Percentiles rank a stretch among this genome's conserved stretches.
Evolutionary conservation across 2,888 invertebrate genomes (phyloP).

Genomic region (Cheilosia scutellata): DNA sequence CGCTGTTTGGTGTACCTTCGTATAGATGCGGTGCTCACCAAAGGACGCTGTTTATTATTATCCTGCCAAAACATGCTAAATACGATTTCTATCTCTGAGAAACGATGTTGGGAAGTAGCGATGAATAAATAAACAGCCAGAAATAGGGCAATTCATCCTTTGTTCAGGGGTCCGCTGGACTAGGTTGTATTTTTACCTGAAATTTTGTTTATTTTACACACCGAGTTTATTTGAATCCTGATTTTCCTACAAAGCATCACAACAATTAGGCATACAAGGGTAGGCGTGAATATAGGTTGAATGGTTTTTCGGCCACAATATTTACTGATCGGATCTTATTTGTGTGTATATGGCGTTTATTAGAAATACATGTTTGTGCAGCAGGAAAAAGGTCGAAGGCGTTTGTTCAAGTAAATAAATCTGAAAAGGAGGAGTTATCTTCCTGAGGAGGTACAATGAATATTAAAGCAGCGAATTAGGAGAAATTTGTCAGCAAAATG

Average conservation of each 20-base stretch:
- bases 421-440: neutral
- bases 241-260: slow-evolving; percentile 3
- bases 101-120: slow-evolving; percentile 35
- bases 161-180: neutral
- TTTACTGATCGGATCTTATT: neutral
- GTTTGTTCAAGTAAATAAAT: slow-evolving; percentile 18
- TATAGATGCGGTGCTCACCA: neutral
- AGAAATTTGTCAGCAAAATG: no score
- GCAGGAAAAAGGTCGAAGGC: neutral
- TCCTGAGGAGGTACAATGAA: neutral
- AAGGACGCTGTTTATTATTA: slow-evolving; percentile 65
- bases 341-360: neutral
- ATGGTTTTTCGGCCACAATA: neutral
- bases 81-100: slow-evolving; percentile 69
- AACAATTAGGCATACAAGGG: slow-evolving; percentile 28
- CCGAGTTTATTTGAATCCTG: slow-evolving; percentile 31
- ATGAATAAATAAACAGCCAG: slow-evolving; percentile 60
- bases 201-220: slow-evolving; percentile 12
- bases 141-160: neutral
- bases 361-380: neutral
- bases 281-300: neutral
- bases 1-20: neutral
- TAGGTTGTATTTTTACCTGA: slow-evolving; percentile 9
- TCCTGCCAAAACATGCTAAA: slow-evolving; percentile 70
- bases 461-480: no score